Percentiles rank a stretch among this genome's conserved stretches.
Evolutionary conservation across 2,797 vertebrate genomes (phyloP).

Genomic region (Falco cherrug): DNA sequence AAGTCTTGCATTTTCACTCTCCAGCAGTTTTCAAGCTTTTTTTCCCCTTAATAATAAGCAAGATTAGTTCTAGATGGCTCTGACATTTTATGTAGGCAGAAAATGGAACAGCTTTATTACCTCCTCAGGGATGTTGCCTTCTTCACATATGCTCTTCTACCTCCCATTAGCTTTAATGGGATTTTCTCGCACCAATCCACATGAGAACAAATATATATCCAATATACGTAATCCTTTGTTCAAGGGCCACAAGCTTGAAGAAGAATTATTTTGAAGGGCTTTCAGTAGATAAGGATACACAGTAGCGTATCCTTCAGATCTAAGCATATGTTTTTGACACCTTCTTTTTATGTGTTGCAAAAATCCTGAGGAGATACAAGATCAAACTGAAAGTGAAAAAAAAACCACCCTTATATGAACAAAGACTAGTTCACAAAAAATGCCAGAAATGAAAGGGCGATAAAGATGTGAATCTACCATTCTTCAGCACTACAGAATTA

Average conservation of each 20-base stretch:
- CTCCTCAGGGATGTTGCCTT: slow-evolving; percentile 13
- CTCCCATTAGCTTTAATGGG: slow-evolving; percentile 32
- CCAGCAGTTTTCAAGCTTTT: neutral
- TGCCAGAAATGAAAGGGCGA: neutral
- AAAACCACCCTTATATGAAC: neutral
- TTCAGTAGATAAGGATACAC: neutral
- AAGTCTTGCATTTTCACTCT: neutral
- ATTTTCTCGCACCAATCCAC: neutral
- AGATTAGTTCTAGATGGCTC: slow-evolving; percentile 11
- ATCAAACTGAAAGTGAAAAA: neutral
- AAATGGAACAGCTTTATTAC: slow-evolving; percentile 39
- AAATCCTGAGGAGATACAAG: neutral
- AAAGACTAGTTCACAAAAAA: neutral
- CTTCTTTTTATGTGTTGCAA: neutral
- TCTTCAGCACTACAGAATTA: neutral
- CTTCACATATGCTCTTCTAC: neutral
- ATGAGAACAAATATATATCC: neutral
- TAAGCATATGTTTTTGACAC: neutral
- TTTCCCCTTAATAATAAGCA: neutral
- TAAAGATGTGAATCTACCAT: neutral
- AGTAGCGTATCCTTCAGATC: neutral
- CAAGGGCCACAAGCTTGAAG: neutral
- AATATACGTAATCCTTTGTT: neutral
- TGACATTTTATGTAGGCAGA: slow-evolving; percentile 34
- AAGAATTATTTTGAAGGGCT: neutral